A percentile compares a stretch with the other conserved stretches of the same genome.
Evolutionary conservation across 2,113 vertebrate genomes (phyloP).

Genomic region (Thalassarche chlororhynchos): DNA sequence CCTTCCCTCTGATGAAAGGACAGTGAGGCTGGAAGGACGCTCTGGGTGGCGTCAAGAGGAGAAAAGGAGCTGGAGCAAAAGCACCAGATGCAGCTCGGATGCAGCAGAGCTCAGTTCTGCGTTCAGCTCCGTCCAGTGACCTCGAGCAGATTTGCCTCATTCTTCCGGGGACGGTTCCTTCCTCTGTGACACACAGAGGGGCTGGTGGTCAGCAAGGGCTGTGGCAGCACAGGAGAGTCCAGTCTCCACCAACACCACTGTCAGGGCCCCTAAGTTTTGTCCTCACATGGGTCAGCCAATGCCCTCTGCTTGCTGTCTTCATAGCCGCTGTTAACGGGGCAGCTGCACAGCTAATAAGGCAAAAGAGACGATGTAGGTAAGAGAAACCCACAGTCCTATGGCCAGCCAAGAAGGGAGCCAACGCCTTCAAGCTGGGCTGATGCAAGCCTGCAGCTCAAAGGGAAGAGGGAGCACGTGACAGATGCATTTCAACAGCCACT

Average conservation of each 20-base stretch:
- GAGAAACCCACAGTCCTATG: neutral
- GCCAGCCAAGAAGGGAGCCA: neutral
- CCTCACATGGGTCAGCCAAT: neutral
- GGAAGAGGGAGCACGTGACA: neutral
- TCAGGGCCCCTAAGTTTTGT: neutral
- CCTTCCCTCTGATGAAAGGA: neutral
- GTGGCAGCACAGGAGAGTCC: neutral
- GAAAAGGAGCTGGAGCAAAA: neutral
- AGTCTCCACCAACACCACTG: neutral
- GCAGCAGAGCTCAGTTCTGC: neutral
- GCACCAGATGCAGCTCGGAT: neutral
- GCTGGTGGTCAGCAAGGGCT: neutral
- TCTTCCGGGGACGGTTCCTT: neutral
- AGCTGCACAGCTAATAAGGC: neutral
- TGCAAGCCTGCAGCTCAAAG: neutral
- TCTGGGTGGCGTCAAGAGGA: neutral
- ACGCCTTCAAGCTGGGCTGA: neutral
- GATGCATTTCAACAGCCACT: neutral
- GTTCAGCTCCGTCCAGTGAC: neutral
- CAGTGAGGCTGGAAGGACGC: neutral
- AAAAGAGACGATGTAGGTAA: neutral
- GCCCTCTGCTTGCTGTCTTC: no score
- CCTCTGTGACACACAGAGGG: neutral
- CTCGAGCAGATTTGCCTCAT: neutral
- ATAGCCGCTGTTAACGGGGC: accelerated